Evolutionary conservation across 1,140 invertebrate species (phyloP), one percentile per base, ranked within the genome.

Genomic region (Trichomalopsis sarcophagae): DNA sequence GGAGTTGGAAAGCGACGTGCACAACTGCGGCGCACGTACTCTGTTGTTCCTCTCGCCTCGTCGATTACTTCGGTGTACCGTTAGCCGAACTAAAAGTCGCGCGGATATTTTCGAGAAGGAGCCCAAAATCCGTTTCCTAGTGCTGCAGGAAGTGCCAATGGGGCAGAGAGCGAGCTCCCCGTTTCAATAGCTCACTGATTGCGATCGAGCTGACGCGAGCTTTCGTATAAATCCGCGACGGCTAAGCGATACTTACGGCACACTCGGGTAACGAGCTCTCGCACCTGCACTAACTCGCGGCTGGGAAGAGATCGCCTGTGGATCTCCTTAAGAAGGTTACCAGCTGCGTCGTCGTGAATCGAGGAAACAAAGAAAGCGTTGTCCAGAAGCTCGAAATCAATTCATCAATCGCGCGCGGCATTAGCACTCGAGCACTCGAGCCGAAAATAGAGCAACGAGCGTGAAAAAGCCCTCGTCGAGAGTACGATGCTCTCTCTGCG

Each of bases 171-270:
- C 9, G 44, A 5, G 4, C 50, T 5, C 2, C 69, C 76, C 62
- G 21, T 80, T 68, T 80, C 50, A 80, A 80, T 80, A 68, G 78
- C 62, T 68, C 55, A 68, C 78, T 80, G 78, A 80, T 80, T 80
- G 78, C 78, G n/a, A 68, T 80, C 78, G 4, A 27, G 30, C 33
- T 55, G 33, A 40, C 9, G 27, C 44, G 17, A n/a, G 27, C 33
- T 75, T 30, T 23, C 47, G 27, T 74, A 13, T 74, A 13, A 74
- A 74, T 74, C 30, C 71, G 71, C 71, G 71, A 17, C 33, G 71
- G 6, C 27, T 30, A 47, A 78, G 21, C 47, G 76, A 33, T 79
- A 79, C 40, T 77, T 68, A 79, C 9, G 44, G 7, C 21, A 44
- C 5, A 2, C 40, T 69, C 14, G 44, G 10, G 50, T 55, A 77